phyloP scores from a whole-genome alignment of 2,888 invertebrate species.

The Megalurothrips usitatus region DNA sequence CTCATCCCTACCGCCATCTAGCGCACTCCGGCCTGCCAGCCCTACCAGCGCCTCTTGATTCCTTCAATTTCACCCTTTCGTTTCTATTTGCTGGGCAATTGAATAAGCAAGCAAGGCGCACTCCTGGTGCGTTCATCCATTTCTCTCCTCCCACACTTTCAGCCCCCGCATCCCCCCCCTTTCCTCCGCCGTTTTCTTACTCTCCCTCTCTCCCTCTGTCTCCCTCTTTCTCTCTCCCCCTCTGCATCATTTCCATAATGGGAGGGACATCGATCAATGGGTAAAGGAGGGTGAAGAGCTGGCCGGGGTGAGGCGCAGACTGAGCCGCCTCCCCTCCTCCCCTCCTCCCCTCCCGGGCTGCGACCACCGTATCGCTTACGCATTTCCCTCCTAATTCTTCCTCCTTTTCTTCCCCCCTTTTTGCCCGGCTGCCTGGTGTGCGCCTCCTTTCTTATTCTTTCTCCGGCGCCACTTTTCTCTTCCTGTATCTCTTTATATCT shows the following conservation, averaged over 20 bases:
- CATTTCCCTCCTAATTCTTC: conserved; percentile 22
- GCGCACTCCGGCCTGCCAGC: neutral
- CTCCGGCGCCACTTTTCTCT: no score
- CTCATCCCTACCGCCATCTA: neutral
- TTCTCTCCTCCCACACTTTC: neutral
- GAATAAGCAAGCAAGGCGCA: conserved; percentile 5
- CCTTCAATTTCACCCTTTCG: neutral
- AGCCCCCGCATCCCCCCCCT: conserved; percentile 7
- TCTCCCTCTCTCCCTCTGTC: neutral
- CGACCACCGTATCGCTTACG: conserved; percentile 21
- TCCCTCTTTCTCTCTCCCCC: conserved; percentile 32
- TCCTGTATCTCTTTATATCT: no score
- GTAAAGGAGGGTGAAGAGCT: conserved; percentile 32
- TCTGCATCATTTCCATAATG: conserved; percentile 42
- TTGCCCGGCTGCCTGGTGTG: neutral
- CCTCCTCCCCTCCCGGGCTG: neutral
- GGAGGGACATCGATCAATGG: conserved; percentile 40
- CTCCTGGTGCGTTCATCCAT: neutral
- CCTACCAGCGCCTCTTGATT: neutral
- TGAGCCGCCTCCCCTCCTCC: neutral
- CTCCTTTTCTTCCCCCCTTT: neutral
- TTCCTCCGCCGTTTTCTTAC: neutral
- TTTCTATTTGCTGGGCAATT: conserved; percentile 3
- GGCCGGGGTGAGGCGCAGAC: neutral
- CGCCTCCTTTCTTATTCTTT: no score